A percentile compares a stretch with the other conserved stretches of the same genome.
phyloP scores from a whole-genome alignment of 2,113 vertebrate genomes.

The Thinocorus orbignyianus region DNA sequence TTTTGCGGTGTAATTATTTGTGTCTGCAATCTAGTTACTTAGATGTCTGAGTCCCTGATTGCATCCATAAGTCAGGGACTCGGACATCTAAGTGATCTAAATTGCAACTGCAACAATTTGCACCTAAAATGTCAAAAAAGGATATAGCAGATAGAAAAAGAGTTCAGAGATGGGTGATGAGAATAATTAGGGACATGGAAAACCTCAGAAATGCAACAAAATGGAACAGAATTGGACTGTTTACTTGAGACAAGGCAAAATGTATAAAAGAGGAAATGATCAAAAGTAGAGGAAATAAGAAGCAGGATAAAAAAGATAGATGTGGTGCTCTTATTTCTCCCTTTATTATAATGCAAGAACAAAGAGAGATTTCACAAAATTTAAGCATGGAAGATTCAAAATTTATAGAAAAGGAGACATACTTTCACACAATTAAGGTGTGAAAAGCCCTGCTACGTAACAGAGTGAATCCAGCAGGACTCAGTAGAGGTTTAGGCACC shows the following conservation, averaged over 20 bases:
- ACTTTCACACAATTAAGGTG: neutral
- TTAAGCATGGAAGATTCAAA: neutral
- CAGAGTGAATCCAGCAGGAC: neutral
- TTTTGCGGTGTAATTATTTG: slow-evolving; percentile 54
- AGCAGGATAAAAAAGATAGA: neutral
- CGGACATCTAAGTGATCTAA: slow-evolving; percentile 60
- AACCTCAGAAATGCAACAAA: slow-evolving; percentile 47
- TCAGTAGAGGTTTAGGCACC: neutral
- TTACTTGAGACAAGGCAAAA: slow-evolving; percentile 12
- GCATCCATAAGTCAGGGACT: slow-evolving; percentile 58
- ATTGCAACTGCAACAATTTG: slow-evolving; percentile 60
- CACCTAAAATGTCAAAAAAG: slow-evolving; percentile 55
- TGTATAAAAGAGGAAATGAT: slow-evolving; percentile 2
- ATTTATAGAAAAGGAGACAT: neutral
- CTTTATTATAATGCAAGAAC: neutral
- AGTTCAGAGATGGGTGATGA: slow-evolving; percentile 37
- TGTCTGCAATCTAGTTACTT: slow-evolving; percentile 58
- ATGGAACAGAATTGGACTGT: slow-evolving; percentile 48
- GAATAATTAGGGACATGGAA: slow-evolving; percentile 32
- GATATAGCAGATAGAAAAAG: slow-evolving; percentile 1
- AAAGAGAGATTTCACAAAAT: slow-evolving; percentile 3
- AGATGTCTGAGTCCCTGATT: slow-evolving; percentile 46
- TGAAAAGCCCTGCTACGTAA: neutral
- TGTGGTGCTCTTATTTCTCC: neutral
- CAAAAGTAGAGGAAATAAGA: neutral